These are phyloP conservation scores for Therioaphis trifolii DNA, from an alignment of 2,888 invertebrate genomes.

Conservation along the genomic window DNA sequence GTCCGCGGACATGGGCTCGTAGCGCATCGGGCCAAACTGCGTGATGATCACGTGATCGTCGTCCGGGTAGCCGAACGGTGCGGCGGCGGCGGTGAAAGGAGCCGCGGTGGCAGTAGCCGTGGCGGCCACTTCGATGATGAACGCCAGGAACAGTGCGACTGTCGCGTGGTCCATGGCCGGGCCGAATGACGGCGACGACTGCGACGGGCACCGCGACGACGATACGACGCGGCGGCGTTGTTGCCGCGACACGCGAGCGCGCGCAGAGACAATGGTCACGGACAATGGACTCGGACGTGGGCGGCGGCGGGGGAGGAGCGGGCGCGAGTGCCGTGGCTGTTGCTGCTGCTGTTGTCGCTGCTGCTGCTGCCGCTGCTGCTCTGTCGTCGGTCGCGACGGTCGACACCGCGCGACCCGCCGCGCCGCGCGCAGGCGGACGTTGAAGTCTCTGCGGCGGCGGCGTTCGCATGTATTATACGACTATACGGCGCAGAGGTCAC, in stretches of 20 bases:
- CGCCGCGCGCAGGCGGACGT: conserved; percentile 9
- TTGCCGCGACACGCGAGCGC: too few species aligned
- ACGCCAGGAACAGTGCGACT: background rate
- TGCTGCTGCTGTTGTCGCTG: background rate
- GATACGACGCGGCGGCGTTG: background rate
- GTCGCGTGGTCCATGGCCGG: conserved; percentile 19
- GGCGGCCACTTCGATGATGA: background rate
- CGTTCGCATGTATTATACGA: too few species aligned
- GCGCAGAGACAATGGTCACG: background rate
- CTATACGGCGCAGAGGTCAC: too few species aligned
- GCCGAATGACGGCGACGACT: background rate
- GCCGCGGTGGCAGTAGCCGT: background rate
- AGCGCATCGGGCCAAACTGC: conserved; percentile 38
- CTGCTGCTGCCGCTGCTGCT: too few species aligned
- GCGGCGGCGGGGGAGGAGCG: background rate
- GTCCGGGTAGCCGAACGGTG: conserved; percentile 22
- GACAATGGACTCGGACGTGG: too few species aligned
- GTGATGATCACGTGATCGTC: conserved; percentile 59
- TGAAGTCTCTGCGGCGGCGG: conserved; percentile 13
- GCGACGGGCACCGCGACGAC: background rate
- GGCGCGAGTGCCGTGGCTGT: background rate
- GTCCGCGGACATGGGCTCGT: conserved; percentile 37
- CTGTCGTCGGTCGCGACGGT: background rate
- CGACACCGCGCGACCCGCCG: background rate
- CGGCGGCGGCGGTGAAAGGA: background rate